Percentiles rank a stretch among this genome's conserved stretches.
phyloP scores from a whole-genome alignment of 1,140 invertebrate species.

The Brachionus paranguensis region DNA sequence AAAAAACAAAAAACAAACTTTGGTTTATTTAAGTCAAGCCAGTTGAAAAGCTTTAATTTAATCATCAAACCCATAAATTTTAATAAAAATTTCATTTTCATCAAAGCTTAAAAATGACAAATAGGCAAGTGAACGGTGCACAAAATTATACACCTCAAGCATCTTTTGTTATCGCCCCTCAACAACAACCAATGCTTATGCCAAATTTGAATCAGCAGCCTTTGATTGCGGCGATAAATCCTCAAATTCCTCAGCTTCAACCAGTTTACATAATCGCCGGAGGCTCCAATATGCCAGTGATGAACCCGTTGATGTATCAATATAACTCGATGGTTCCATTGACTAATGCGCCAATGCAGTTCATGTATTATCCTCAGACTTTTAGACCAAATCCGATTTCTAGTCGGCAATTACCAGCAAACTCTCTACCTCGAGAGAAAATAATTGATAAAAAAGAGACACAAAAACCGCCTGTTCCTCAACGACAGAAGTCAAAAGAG shows the following conservation, averaged over 20 bases:
- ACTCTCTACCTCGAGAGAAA: background rate
- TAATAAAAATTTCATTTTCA: background rate
- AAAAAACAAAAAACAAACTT: background rate
- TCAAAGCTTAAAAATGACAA: background rate
- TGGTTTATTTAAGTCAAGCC: background rate
- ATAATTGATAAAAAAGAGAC: background rate
- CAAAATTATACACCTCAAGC: slow-evolving; percentile 6
- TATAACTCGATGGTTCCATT: background rate
- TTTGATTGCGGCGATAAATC: background rate
- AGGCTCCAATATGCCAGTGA: background rate
- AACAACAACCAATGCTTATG: background rate
- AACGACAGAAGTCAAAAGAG: background rate
- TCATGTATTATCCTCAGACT: background rate
- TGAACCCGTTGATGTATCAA: background rate
- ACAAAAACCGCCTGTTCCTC: background rate
- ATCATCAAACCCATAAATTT: background rate
- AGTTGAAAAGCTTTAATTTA: background rate
- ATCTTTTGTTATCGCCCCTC: background rate
- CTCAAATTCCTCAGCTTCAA: background rate
- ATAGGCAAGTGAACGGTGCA: background rate
- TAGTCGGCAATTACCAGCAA: background rate
- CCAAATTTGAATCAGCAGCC: background rate
- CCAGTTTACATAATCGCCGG: background rate
- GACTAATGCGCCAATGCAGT: background rate
- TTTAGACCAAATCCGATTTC: background rate